Evolutionary conservation across 1,140 invertebrate species (phyloP).

Genomic region (Hylaeus volcanicus): DNA sequence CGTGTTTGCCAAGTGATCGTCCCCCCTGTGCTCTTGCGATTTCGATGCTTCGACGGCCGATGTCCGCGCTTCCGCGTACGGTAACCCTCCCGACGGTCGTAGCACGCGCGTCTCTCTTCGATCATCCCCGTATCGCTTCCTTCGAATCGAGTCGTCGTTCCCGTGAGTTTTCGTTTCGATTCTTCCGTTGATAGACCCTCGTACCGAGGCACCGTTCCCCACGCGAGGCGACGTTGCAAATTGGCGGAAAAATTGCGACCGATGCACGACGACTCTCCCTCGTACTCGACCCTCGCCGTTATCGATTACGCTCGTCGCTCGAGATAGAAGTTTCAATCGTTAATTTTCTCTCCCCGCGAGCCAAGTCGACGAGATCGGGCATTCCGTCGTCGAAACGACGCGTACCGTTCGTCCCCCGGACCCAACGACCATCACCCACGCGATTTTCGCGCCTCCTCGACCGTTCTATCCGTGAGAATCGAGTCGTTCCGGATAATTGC

Average conservation of each 20-base stretch:
- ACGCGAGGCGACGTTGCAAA: not conserved
- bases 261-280: conserved; percentile 8
- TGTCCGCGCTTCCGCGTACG: conserved; percentile 15
- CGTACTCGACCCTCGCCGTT: not conserved
- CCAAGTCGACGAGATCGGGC: no score
- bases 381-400: not conserved
- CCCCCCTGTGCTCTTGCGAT: not conserved
- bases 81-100: not conserved
- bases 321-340: conserved; percentile 13
- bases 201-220: not conserved
- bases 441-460: not conserved
- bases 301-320: conserved; percentile 20
- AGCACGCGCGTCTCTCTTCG: not conserved
- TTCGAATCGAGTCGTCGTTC: not conserved
- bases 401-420: not conserved
- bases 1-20: conserved; percentile 10
- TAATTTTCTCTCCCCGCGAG: not conserved
- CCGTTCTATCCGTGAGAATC: not conserved
- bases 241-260: not conserved
- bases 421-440: not conserved
- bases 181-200: not conserved
- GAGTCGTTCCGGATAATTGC: not conserved
- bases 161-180: not conserved
- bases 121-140: not conserved
- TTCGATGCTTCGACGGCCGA: conserved; percentile 2